Conservation (phyloP, 92 coral and sea anemone genomes). For the Pocillopora grandis region DNA sequence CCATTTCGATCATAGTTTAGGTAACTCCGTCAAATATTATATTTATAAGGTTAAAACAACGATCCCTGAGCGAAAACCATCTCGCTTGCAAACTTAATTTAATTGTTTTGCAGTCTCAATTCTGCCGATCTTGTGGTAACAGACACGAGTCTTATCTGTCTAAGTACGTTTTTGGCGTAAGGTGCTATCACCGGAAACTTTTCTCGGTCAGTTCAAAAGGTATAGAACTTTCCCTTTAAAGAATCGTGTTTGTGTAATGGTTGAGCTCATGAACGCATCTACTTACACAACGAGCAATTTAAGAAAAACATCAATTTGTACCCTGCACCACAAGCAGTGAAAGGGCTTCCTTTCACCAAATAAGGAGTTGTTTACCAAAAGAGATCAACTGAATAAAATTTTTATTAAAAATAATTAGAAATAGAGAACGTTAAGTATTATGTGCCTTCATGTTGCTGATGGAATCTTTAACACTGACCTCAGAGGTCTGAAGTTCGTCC, state of each 20-base stretch:
- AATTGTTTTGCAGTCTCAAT: not conserved
- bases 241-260: not conserved
- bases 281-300: not conserved
- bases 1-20: not conserved
- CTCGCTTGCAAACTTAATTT: not conserved
- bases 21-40: not conserved
- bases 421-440: not conserved
- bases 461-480: not conserved
- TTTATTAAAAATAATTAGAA: not conserved
- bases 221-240: not conserved
- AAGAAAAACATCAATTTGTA: too few species aligned
- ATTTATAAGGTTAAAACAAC: not conserved
- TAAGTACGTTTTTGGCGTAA: not conserved
- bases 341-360: slow-evolving; percentile 15
- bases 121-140: not conserved
- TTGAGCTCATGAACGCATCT: not conserved
- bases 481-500: too few species aligned
- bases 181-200: not conserved
- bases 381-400: too few species aligned
- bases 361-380: slow-evolving; percentile 22
- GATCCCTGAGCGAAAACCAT: not conserved
- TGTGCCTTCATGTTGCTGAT: too few species aligned
- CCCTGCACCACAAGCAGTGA: not conserved
- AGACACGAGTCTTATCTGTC: not conserved
- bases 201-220: not conserved